Base-by-base conservation (phyloP, 2,113 vertebrate genomes). In the Butorides virescens region DNA sequence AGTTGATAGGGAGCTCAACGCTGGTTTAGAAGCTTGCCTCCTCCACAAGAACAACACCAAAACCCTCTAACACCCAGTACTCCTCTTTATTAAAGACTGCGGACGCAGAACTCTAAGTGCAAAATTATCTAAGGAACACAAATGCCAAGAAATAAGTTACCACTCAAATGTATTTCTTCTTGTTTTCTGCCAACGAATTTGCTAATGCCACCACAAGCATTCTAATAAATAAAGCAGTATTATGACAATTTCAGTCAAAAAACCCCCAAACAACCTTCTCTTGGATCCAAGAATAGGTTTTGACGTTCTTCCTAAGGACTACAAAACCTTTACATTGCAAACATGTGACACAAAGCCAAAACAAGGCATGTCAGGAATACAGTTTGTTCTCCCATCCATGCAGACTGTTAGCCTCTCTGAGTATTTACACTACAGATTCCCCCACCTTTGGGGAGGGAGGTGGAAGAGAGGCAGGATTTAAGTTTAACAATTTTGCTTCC, bases 1-100 rank as follows among this genome's bases (percentile, higher is more conserved):
- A 63, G n/a, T 1, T 2, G 0, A 74, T 21, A 89, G 10, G 13
- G 27, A 74, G 26, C 27, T 25, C 0, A 0, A 9, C 8, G 3
- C 23, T 62, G 5, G 15, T 86, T 73, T 4, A 62, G 37, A 66
- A 77, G 46, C 39, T 44, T 59, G 27, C 13, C 8, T 75, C 47
- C 25, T 68, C 32, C 79, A 44, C 30, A 25, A 47, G 13, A 66
- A 52, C 36, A 65, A 7, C 0, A 61, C 13, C 4, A 4, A 67
- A 37, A 46, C 8, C 18, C 19, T 46, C 7, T 9, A 44, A 55
- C 32, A 68, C 13, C 27, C 53, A 36, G 22, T 6, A 34, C 9
- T 85, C 39, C 44, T 74, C 27, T 44, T 30, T 2, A 3, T 12
- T 55, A 7, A 37, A 63, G 9, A 11, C 52, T 30, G 22, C 1